Evolutionary conservation across 2,888 invertebrate species (phyloP), one percentile per base, ranked within the genome.

Genomic region (Lacanobia oleracea): DNA sequence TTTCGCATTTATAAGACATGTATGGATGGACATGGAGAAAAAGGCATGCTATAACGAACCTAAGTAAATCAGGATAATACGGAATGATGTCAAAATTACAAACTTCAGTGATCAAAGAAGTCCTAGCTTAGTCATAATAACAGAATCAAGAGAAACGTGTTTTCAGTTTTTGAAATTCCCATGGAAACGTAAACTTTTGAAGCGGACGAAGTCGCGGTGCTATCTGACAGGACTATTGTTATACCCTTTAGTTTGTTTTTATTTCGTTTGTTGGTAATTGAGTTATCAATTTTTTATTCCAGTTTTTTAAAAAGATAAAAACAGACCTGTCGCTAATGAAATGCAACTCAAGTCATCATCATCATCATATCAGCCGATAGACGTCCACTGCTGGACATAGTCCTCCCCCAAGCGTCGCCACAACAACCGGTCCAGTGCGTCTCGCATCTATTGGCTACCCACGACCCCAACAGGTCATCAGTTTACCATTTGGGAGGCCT

Each of bases 121-220:
- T 43, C 1, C 43, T 14, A 60, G 3, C 16, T 40, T 0, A 57
- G 45, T 56, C 37, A 53, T 56, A 71, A 64, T 60, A 18, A 9
- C 50, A 53, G 23, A 68, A 53, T n/a, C n/a, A 37, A 53, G 64
- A 61, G 69, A 67, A 68, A 67, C 48, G 9, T 60, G 60, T 67
- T 77, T 43, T 14, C 14, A 67, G 53, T 69, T 82, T 80, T 80
- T 80, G 73, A 73, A 40, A 57, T 79, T 78, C 79, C 82, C 82
- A 64, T 73, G 79, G 74, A 82, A 78, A 80, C 43, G n/a, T 50
- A 67, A 59, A 67, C 54, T 79, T 73, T 75, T 60, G 50, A 50
- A 27, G 56, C 43, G 53, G 23, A 56, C 37, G 7, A 51, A 70
- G 33, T 48, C 45, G 45, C 37, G 40, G 45, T 23, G 61, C 21